Evolutionary conservation across 2,888 invertebrate genomes (phyloP).

Genomic region (Agonopterix arenella): DNA sequence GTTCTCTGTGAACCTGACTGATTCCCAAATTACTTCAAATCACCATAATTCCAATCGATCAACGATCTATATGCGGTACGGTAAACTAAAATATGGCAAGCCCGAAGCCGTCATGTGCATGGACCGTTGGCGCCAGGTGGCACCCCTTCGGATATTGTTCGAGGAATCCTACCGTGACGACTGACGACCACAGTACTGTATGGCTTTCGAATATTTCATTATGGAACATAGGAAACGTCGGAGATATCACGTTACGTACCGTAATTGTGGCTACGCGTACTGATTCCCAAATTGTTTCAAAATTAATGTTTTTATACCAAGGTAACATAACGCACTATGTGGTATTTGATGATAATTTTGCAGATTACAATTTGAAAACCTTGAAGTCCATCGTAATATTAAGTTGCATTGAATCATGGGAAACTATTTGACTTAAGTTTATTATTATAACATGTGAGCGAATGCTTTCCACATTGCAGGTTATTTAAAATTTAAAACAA

Average conservation of each 20-base stretch:
- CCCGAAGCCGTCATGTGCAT: slow-evolving; percentile 30
- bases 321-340: too few relatives aligned
- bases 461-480: too few relatives aligned
- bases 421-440: background rate
- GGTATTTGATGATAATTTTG: too few relatives aligned
- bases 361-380: too few relatives aligned
- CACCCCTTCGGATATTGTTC: slow-evolving; percentile 31
- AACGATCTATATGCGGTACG: background rate
- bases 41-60: background rate
- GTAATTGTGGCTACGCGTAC: slow-evolving; percentile 6
- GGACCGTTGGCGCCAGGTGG: slow-evolving; percentile 34
- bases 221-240: slow-evolving; percentile 19
- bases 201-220: slow-evolving; percentile 48
- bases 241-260: slow-evolving; percentile 20
- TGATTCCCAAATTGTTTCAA: slow-evolving; percentile 4
- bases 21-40: too few relatives aligned
- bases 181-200: slow-evolving; percentile 40
- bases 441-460: too few relatives aligned
- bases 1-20: too few relatives aligned
- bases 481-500: slow-evolving; percentile 8
- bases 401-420: background rate
- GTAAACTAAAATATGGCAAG: background rate
- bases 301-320: background rate
- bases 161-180: slow-evolving; percentile 43
- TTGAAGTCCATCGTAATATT: too few relatives aligned